Evolutionary conservation across 30 jellyfish, hydroid and myxozoan genomes (phyloP).

Genomic region (Cassiopea andromeda): DNA sequence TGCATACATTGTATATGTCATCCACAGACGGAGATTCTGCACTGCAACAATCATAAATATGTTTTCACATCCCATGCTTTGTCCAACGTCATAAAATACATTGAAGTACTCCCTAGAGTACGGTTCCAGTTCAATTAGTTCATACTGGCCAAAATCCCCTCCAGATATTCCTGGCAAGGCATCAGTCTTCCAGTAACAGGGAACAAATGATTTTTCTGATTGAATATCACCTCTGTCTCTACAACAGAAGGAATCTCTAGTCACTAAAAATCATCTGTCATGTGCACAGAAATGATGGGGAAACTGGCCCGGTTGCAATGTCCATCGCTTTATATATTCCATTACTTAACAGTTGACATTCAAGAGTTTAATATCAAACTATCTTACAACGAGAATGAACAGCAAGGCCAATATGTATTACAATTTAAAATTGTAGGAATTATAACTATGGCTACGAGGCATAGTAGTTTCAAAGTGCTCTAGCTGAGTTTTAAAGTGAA

Average conservation of each 20-base stretch:
- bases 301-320: too few relatives aligned
- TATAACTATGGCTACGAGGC: too few relatives aligned
- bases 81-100: slow-evolving; percentile 3
- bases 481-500: too few relatives aligned
- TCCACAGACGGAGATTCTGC: slow-evolving; percentile 79
- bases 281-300: too few relatives aligned
- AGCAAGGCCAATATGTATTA: too few relatives aligned
- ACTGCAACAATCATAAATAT: slow-evolving; percentile 59
- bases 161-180: slow-evolving; percentile 21
- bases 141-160: slow-evolving; percentile 40
- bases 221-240: slow-evolving; percentile 9
- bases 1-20: slow-evolving; percentile 70
- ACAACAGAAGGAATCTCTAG: not conserved
- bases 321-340: too few relatives aligned
- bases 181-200: slow-evolving; percentile 62
- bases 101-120: slow-evolving; percentile 35
- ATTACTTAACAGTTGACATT: too few relatives aligned
- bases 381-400: too few relatives aligned
- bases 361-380: too few relatives aligned
- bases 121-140: slow-evolving; percentile 14
- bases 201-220: slow-evolving; percentile 34
- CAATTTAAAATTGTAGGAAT: too few relatives aligned
- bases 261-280: not conserved
- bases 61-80: slow-evolving; percentile 10
- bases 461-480: too few relatives aligned